A percentile compares a stretch with the other conserved stretches of the same genome.
Evolutionary conservation across 2,113 vertebrate genomes (phyloP).

Genomic region (Myotis yumanensis): DNA sequence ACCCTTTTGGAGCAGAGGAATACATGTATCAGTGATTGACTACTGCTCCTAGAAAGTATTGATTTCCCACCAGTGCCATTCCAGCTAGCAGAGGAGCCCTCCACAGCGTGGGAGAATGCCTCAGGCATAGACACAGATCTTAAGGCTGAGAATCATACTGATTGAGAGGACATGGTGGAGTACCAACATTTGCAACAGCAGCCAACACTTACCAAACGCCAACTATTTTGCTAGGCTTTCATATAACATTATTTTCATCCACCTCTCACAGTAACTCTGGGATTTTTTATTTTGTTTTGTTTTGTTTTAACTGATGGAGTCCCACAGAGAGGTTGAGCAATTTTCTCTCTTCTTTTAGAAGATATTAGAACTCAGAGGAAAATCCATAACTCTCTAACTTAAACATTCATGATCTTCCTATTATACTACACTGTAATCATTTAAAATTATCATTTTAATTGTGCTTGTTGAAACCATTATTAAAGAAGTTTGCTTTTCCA

Average conservation of each 20-base stretch:
- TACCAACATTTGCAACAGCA: too few relatives aligned
- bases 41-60: background rate
- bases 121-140: background rate
- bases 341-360: background rate
- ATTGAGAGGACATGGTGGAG: background rate
- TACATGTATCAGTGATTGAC: rapidly evolving
- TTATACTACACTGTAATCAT: background rate
- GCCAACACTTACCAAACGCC: background rate
- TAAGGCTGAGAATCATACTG: background rate
- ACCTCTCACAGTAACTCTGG: background rate
- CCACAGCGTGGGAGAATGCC: background rate
- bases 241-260: background rate
- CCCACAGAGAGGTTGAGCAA: background rate
- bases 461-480: background rate
- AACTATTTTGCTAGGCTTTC: background rate
- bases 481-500: conserved; percentile 19
- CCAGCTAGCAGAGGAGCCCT: background rate
- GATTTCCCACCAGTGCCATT: background rate
- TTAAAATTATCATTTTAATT: background rate
- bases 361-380: background rate
- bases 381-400: background rate
- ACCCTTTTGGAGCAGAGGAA: too few relatives aligned
- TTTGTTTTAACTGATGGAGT: background rate
- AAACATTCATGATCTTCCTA: background rate
- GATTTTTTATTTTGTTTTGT: background rate